phyloP scores from a whole-genome alignment of 2,888 invertebrate genomes.

The Eulithis prunata region DNA sequence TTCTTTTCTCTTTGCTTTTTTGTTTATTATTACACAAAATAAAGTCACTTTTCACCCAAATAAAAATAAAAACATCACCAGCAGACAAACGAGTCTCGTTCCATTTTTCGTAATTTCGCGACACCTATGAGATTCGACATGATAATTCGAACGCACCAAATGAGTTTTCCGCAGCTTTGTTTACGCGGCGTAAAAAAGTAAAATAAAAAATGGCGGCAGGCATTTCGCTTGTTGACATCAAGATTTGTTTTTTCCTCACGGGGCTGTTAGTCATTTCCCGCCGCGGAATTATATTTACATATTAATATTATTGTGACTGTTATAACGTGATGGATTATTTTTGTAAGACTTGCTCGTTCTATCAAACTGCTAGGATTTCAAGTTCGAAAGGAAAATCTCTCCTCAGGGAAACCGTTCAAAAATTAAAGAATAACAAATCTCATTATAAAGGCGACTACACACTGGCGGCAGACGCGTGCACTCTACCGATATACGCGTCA shows the following conservation, averaged over 20 bases:
- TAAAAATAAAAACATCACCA: conserved; percentile 27
- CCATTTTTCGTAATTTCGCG: conserved; percentile 37
- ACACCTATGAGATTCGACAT: conserved; percentile 52
- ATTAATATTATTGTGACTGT: conserved; percentile 45
- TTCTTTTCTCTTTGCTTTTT: no score
- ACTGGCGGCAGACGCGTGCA: conserved; percentile 40
- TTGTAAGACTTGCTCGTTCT: not conserved
- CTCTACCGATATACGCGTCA: conserved; percentile 51
- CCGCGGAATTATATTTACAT: conserved; percentile 55
- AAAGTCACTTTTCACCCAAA: conserved; percentile 8
- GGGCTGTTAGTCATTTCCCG: conserved; percentile 63
- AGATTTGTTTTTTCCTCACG: conserved; percentile 66
- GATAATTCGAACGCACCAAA: conserved; percentile 64
- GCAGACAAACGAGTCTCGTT: conserved; percentile 33
- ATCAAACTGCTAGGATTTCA: conserved; percentile 8
- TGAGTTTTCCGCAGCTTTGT: conserved; percentile 59
- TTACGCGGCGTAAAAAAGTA: conserved; percentile 59
- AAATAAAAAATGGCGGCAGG: conserved; percentile 56
- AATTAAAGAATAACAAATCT: conserved; percentile 43
- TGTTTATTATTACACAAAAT: no score
- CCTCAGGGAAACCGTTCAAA: conserved; percentile 27
- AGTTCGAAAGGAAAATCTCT: conserved; percentile 21
- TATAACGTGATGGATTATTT: conserved; percentile 35
- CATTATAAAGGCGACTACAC: conserved; percentile 39
- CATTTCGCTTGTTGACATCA: conserved; percentile 68